phyloP scores from a whole-genome alignment of 1,140 invertebrate species.

The Kradibia gibbosae region DNA sequence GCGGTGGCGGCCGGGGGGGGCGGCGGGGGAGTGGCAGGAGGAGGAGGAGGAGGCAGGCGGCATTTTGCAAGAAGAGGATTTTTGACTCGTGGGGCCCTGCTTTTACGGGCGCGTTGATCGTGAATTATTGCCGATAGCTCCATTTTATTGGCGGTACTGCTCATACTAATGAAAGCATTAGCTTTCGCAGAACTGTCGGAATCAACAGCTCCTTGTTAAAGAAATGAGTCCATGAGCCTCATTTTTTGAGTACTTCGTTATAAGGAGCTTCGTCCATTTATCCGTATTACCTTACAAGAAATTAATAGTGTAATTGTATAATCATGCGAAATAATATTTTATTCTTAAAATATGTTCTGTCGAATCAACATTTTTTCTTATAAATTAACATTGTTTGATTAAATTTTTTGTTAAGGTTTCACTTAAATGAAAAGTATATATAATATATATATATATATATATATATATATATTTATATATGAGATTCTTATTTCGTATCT shows the following conservation, averaged over 20 bases:
- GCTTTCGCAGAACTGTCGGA: neutral
- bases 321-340: neutral
- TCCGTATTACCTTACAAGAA: too few relatives aligned
- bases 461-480: too few relatives aligned
- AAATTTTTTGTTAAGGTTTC: neutral
- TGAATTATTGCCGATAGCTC: neutral
- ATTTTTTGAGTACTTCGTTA: too few relatives aligned
- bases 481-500: neutral
- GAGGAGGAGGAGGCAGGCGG: neutral
- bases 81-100: neutral
- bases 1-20: too few relatives aligned
- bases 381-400: conserved; percentile 27
- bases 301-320: too few relatives aligned
- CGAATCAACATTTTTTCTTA: neutral
- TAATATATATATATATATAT: too few relatives aligned
- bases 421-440: too few relatives aligned
- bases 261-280: too few relatives aligned
- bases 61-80: neutral
- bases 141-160: neutral
- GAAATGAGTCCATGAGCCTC: too few relatives aligned
- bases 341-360: neutral
- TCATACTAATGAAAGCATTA: neutral
- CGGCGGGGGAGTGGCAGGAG: too few relatives aligned
- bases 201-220: neutral
- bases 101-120: neutral